A percentile compares a stretch with the other conserved stretches of the same genome.
Conservation (phyloP, 1,140 invertebrate species). For the Drosophila sp. region DNA sequence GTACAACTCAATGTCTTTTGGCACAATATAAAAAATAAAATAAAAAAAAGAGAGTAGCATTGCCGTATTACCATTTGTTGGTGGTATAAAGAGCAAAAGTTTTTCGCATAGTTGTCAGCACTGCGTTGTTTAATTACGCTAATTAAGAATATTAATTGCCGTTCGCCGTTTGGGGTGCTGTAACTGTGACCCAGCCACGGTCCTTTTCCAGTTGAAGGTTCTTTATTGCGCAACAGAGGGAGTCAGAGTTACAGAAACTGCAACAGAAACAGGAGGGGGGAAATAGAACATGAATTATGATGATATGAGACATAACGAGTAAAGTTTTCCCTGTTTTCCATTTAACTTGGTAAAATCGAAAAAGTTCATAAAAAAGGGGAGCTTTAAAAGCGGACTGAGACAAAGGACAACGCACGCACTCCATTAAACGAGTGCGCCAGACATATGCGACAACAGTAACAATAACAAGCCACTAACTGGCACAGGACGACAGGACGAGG, state of each 20-base stretch:
- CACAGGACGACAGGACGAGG: too few relatives aligned
- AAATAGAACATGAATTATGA: conserved; percentile 78
- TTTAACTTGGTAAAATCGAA: conserved; percentile 78
- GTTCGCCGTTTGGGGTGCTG: conserved; percentile 53
- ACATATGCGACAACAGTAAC: conserved; percentile 67
- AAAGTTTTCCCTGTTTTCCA: conserved; percentile 62
- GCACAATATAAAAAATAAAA: conserved; percentile 9
- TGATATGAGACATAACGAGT: conserved; percentile 65
- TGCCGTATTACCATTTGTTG: conserved; percentile 47
- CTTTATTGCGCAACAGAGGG: conserved; percentile 33
- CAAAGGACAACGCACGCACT: conserved; percentile 66
- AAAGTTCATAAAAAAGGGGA: conserved; percentile 59
- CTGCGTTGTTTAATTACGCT: conserved; percentile 83
- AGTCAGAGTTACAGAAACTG: background rate
- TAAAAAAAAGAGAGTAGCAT: conserved; percentile 27
- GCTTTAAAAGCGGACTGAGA: background rate
- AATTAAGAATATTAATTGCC: conserved; percentile 84
- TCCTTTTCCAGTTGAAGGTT: conserved; percentile 4
- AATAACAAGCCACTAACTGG: conserved; percentile 77
- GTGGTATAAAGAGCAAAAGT: conserved; percentile 48
- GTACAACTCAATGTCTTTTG: conserved; percentile 42
- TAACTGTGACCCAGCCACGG: conserved; percentile 24
- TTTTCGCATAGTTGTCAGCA: conserved; percentile 83
- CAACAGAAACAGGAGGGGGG: conserved; percentile 7
- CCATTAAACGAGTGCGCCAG: conserved; percentile 51